These are phyloP conservation scores for Deilephila porcellus DNA, from an alignment of 2,888 invertebrate genomes.

Conservation along the genomic window DNA sequence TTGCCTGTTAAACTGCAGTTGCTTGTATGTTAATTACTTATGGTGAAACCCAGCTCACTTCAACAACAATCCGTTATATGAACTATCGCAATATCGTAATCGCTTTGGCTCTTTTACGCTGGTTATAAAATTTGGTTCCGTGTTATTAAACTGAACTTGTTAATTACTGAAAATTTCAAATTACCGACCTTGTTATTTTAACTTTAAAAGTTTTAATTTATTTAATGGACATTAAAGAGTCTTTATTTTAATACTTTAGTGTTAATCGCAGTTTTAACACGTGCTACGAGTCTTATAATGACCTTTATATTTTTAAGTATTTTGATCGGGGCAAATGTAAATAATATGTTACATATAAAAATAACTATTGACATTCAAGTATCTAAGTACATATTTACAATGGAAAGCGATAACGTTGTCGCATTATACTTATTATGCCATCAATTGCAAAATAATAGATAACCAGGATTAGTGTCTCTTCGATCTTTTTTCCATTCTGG, in stretches of 20 bases:
- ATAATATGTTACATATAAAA: no score
- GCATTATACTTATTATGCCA: constrained; percentile 14
- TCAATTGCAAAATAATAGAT: neutral
- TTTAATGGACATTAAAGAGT: neutral
- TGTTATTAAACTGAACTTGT: neutral
- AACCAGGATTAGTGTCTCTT: neutral
- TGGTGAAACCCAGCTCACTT: constrained; percentile 43
- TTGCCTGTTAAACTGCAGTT: constrained; percentile 61
- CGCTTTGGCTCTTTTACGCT: neutral
- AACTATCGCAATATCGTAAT: constrained; percentile 28
- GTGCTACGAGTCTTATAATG: no score
- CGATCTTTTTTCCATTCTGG: no score
- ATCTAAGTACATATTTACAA: neutral
- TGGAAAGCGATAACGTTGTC: neutral
- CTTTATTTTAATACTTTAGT: neutral
- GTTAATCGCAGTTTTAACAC: neutral
- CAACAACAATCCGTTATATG: constrained; percentile 39
- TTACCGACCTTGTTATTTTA: neutral
- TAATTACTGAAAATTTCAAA: neutral
- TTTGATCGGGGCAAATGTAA: no score
- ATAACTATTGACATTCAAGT: neutral
- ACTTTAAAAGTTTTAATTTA: neutral
- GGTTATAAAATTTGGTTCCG: constrained; percentile 1
- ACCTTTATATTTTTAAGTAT: no score
- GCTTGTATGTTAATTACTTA: constrained; percentile 56